A percentile compares a stretch with the other conserved stretches of the same genome.
These are phyloP conservation scores for Lepetodrilus schrolli DNA, from an alignment of 2,888 invertebrate genomes.

Conservation along the genomic window DNA sequence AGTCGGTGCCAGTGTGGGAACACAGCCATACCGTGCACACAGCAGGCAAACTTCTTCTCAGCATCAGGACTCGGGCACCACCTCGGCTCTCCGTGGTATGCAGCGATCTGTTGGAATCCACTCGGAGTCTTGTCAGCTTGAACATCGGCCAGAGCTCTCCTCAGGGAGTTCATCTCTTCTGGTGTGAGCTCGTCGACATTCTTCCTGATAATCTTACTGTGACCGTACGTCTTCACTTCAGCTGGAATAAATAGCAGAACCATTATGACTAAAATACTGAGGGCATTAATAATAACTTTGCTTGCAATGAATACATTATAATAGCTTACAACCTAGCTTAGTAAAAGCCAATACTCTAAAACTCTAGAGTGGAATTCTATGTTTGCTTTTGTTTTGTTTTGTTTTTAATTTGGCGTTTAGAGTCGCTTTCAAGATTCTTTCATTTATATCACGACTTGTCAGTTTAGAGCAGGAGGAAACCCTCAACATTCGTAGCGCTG, in stretches of 20 bases:
- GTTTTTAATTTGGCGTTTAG: no score
- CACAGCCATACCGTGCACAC: slow-evolving; percentile 44
- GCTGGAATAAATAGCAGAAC: neutral
- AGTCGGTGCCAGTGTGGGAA: slow-evolving; percentile 51
- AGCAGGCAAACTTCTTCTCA: slow-evolving; percentile 47
- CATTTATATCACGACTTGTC: no score
- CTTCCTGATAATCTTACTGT: slow-evolving; percentile 25
- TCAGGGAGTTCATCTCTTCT: slow-evolving; percentile 39
- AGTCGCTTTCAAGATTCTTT: no score
- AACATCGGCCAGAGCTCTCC: slow-evolving; percentile 37
- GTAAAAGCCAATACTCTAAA: neutral
- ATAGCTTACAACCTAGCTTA: neutral
- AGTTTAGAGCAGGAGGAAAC: no score
- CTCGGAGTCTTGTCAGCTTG: slow-evolving; percentile 35
- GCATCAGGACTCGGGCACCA: slow-evolving; percentile 46
- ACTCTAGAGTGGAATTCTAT: no score
- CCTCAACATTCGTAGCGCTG: no score
- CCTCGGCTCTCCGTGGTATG: slow-evolving; percentile 45
- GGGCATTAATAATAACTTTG: no score
- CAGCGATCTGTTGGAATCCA: slow-evolving; percentile 42
- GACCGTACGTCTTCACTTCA: no score
- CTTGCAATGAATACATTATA: no score
- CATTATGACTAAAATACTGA: no score
- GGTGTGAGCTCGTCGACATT: slow-evolving; percentile 36
- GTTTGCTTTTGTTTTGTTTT: no score